A percentile compares a stretch with the other conserved stretches of the same genome.
Conservation (phyloP, 2,888 invertebrate genomes). For the Harpagoxenus sublaevis region DNA sequence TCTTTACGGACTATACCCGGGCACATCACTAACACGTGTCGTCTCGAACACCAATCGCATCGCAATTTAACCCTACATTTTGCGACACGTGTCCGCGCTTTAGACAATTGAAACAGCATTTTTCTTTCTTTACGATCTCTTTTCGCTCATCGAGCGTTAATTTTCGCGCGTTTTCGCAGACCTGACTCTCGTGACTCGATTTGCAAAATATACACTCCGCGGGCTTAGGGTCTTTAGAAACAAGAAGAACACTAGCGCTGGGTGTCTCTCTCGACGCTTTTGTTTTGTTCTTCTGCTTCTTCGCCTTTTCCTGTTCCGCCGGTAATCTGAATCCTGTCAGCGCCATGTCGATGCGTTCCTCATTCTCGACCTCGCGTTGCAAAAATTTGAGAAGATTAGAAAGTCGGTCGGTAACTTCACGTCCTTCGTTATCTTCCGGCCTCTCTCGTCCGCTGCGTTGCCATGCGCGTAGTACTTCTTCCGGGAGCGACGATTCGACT, state of each 20-base stretch:
- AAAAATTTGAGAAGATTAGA: conserved; percentile 47
- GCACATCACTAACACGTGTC: too few relatives aligned
- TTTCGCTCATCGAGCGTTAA: too few relatives aligned
- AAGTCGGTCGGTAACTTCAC: conserved; percentile 24
- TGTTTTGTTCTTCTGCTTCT: not conserved
- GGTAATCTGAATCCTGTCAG: conserved; percentile 28
- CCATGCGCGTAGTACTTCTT: conserved; percentile 70
- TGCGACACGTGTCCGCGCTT: not conserved
- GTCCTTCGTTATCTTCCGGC: not conserved
- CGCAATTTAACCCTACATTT: not conserved
- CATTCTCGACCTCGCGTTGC: conserved; percentile 55
- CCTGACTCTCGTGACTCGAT: conserved; percentile 46
- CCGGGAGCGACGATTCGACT: conserved; percentile 74
- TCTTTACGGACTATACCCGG: too few relatives aligned
- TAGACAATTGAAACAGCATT: too few relatives aligned
- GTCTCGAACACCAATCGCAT: conserved; percentile 7
- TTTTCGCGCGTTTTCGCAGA: too few relatives aligned
- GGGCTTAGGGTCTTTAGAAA: too few relatives aligned
- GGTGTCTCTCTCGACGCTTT: conserved; percentile 11
- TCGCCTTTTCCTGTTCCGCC: not conserved
- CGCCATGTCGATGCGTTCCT: conserved; percentile 61
- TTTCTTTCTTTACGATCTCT: too few relatives aligned
- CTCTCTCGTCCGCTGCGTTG: conserved; percentile 34
- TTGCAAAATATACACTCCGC: conserved; percentile 67
- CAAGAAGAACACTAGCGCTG: conserved; percentile 49